Evolutionary conservation across 2,888 invertebrate genomes (phyloP).

Genomic region (Polyommatus iphigenia): DNA sequence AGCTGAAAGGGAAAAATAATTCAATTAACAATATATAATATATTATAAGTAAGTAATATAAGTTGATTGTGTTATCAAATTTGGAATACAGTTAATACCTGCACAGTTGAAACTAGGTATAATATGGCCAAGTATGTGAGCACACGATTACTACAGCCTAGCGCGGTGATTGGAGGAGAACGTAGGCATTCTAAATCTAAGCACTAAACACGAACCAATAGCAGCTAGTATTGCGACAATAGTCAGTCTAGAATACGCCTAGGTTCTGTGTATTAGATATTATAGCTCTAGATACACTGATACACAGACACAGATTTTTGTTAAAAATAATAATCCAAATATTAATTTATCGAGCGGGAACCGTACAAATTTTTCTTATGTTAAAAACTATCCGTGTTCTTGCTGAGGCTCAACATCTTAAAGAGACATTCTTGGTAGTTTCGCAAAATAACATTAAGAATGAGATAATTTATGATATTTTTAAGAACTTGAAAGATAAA

Average conservation of each 20-base stretch:
- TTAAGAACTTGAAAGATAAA: slow-evolving; percentile 25
- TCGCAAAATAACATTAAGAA: background rate
- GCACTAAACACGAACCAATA: slow-evolving; percentile 52
- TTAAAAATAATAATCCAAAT: too few species aligned
- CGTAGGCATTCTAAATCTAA: slow-evolving; percentile 40
- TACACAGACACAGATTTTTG: too few species aligned
- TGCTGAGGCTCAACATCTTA: too few species aligned
- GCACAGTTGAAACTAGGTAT: background rate
- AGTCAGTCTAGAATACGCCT: slow-evolving; percentile 56
- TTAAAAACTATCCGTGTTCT: too few species aligned
- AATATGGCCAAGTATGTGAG: slow-evolving; percentile 45
- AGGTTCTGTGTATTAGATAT: slow-evolving; percentile 4
- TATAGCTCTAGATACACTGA: background rate
- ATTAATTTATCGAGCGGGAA: too few species aligned
- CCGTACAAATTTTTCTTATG: too few species aligned
- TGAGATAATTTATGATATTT: slow-evolving; percentile 12
- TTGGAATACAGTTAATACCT: background rate
- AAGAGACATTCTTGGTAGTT: background rate
- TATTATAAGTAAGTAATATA: too few species aligned
- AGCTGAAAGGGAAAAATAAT: too few species aligned
- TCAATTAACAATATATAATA: too few species aligned
- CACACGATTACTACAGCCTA: slow-evolving; percentile 53
- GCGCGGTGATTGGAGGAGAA: slow-evolving; percentile 64
- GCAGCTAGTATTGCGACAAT: slow-evolving; percentile 56
- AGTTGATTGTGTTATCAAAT: background rate